These are phyloP conservation scores for Syngnathus rostellatus DNA, from an alignment of 2,797 vertebrate species.

Conservation along the genomic window DNA sequence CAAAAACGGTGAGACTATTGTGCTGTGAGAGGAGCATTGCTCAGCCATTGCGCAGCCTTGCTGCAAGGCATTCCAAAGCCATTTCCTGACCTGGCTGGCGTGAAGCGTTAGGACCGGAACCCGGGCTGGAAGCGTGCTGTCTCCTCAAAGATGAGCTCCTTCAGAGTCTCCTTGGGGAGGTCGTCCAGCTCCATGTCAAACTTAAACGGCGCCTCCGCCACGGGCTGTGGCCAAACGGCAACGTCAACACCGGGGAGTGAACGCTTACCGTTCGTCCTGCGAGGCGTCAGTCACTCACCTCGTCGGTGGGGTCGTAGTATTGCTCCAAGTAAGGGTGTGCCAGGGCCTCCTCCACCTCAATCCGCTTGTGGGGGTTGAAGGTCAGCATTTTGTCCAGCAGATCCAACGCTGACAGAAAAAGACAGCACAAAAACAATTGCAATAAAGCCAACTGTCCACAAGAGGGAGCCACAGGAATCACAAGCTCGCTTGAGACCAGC, in stretches of 20 bases:
- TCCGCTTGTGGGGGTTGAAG: conserved; percentile 85
- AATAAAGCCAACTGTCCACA: conserved; percentile 7
- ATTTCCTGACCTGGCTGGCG: conserved; percentile 49
- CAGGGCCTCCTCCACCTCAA: conserved; percentile 84
- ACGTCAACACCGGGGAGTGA: neutral
- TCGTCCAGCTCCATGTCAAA: conserved; percentile 88
- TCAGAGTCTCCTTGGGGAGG: conserved; percentile 83
- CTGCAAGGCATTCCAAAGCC: too few species aligned
- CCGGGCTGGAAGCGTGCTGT: conserved; percentile 77
- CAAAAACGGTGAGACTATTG: too few species aligned
- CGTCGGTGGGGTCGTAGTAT: conserved; percentile 87
- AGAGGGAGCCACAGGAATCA: conserved; percentile 12
- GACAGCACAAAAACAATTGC: neutral
- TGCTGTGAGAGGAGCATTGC: too few species aligned
- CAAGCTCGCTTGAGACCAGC: too few species aligned
- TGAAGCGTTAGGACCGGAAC: conserved; percentile 75
- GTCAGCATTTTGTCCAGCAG: conserved; percentile 84
- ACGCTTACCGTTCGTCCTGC: neutral
- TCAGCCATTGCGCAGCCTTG: too few species aligned
- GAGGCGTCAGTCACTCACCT: conserved; percentile 51
- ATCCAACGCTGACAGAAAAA: conserved; percentile 69
- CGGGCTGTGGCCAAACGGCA: conserved; percentile 59
- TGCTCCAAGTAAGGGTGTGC: conserved; percentile 86
- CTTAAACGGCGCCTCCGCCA: conserved; percentile 82
- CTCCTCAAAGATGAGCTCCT: conserved; percentile 84